Percentiles rank a stretch among this genome's conserved stretches.
Conservation (phyloP, 2,888 invertebrate species). For the Rapana venosa region DNA sequence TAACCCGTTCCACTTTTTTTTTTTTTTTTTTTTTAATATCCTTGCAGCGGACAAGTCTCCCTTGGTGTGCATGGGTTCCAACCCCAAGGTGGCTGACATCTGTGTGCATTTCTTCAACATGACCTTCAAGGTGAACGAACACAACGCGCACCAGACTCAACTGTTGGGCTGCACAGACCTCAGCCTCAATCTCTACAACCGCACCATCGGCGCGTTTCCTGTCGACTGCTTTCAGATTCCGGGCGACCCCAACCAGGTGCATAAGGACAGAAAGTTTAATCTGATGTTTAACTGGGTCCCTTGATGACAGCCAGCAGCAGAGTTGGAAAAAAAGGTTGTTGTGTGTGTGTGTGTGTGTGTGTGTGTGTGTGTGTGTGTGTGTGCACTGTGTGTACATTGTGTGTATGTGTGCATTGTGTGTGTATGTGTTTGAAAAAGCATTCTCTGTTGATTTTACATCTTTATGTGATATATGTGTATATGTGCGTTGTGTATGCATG, state of each 20-base stretch:
- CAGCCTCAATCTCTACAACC: constrained; percentile 66
- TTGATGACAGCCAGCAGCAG: not conserved
- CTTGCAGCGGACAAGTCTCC: constrained; percentile 69
- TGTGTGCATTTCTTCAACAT: constrained; percentile 70
- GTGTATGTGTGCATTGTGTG: not conserved
- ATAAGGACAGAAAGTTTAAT: constrained; percentile 31
- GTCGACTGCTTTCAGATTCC: constrained; percentile 73
- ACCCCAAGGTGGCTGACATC: constrained; percentile 64
- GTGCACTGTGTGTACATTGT: not conserved
- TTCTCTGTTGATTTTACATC: too few species aligned
- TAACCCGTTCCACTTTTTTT: too few species aligned
- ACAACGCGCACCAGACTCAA: constrained; percentile 69
- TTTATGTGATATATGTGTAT: too few species aligned
- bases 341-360: too few species aligned
- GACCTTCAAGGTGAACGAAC: constrained; percentile 65
- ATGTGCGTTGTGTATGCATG: too few species aligned
- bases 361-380: not conserved
- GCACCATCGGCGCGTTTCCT: constrained; percentile 67
- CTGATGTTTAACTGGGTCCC: constrained; percentile 39
- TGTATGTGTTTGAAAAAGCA: too few species aligned
- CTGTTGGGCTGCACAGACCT: constrained; percentile 68
- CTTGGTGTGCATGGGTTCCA: constrained; percentile 68
- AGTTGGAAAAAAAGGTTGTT: not conserved
- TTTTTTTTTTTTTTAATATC: not conserved
- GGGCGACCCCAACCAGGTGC: constrained; percentile 56